Evolutionary conservation across 2,113 vertebrate species (phyloP), one percentile per base, ranked within the genome.

Genomic region (Oryzias celebensis): DNA sequence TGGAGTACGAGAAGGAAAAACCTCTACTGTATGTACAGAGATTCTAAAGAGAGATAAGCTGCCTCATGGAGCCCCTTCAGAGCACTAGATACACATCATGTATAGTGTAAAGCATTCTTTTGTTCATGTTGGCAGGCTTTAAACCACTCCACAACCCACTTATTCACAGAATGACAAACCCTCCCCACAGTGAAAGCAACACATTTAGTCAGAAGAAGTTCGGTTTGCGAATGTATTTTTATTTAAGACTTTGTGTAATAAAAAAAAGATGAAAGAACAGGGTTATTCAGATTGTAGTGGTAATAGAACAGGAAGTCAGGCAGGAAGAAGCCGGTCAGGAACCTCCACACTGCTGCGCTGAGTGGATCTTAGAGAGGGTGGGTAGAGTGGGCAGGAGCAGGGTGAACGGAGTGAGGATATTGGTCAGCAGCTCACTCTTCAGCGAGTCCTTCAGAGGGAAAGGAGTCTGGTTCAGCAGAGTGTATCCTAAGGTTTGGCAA

Each of bases 81-180:
- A 68, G 76, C 64, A 70, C 23, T 52, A 70, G 61, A 84, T 88
- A 79, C 71, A 75, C 83, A 84, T 88, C 88, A 88, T 73, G 69
- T 28, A 4, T 28, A 28, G 26, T 28, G 26, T 28, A 28, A 28
- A 28, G 26, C 26, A 28, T 28, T 28, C 26, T 28, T 87, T 74
- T 61, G 68, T 62, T 65, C 65, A 36, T 54, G 74, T 54, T 72
- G 55, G 68, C 52, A 14, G 62, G 48, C 58, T 24, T 44, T 66
- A 75, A 72, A 68, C 52, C 41, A 44, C 43, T 24, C 56, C 73
- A 79, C 67, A 70, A 72, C 73, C 54, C 58, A 41, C 23, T 78
- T 65, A 58, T 66, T 80, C 68, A 80, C 71, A 68, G 75, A 70
- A 76, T 44, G 66, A 60, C 50, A 51, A 59, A 44, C 67, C 22